These are phyloP conservation scores for Drosophila sproati DNA, from an alignment of 1,140 invertebrate species.

Conservation along the genomic window DNA sequence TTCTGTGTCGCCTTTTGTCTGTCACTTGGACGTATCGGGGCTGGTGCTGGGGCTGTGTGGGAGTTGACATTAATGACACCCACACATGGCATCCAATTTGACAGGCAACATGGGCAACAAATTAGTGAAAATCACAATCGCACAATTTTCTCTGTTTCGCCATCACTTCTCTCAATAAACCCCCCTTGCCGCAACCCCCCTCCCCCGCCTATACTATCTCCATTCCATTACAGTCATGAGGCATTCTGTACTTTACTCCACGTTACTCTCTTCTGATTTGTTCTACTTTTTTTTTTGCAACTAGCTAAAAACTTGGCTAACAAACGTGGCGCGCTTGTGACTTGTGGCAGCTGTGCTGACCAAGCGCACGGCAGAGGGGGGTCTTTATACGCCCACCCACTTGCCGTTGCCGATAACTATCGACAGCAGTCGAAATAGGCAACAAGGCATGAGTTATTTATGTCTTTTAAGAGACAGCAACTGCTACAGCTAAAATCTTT, in stretches of 20 bases:
- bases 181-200: neutral
- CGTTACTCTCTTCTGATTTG: constrained; percentile 1
- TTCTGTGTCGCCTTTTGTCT: constrained; percentile 47
- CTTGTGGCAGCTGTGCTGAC: constrained; percentile 69
- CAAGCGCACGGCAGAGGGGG: constrained; percentile 20
- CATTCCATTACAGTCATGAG: constrained; percentile 25
- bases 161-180: neutral
- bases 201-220: neutral
- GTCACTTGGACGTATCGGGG: neutral
- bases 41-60: neutral
- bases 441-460: constrained; percentile 75
- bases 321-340: constrained; percentile 46
- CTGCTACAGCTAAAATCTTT: constrained; percentile 44
- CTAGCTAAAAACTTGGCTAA: neutral
- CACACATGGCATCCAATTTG: constrained; percentile 81
- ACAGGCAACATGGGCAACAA: constrained; percentile 74
- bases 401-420: constrained; percentile 61
- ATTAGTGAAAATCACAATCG: constrained; percentile 75
- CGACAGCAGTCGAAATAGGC: constrained; percentile 71
- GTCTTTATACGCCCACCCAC: neutral
- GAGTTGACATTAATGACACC: constrained; percentile 77
- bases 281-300: constrained; percentile 6
- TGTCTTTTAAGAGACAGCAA: constrained; percentile 75
- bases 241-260: constrained; percentile 9
- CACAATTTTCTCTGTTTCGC: constrained; percentile 18